Base-by-base conservation (phyloP, 1,140 invertebrate genomes). In the Melanaphis sacchari region DNA sequence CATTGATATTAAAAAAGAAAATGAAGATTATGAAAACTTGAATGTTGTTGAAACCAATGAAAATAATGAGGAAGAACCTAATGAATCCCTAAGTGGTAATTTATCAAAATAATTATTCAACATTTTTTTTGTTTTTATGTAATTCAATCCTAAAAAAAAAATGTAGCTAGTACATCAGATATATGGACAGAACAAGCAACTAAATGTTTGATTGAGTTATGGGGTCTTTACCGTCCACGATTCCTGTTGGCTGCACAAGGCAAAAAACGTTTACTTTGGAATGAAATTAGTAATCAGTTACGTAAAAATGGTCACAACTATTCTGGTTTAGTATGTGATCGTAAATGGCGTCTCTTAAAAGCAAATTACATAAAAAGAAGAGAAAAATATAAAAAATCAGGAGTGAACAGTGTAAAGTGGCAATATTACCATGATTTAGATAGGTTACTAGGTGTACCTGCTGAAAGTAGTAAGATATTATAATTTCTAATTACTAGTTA, bases 291-390 rank as follows among this genome's bases (percentile, higher is more conserved):
- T 40, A 38, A 93, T 40, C 31, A 52, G 22, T 49, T 93, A 85
- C 81, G 81, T 8, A 36, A 85, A 52, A 38, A n/a, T 41, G 91
- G 91, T 38, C 81, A 93, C 24, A 93, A 93, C 22, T 93, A 93
- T 85, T 93, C 91, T 52, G 81, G 91, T 52, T 0, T 54, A 22
- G 81, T 85, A 21, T 93, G 91, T 52, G 91, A 93, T 85, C 81
- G 91, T 85, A 93, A 93, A 93, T 93, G 91, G 91, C 91, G 91
- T 31, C 81, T 93, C 1, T 93, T 93, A 84, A 93, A 93, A 85
- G 91, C 91, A 24, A 93, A 93, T 18, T 93, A 93, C 11, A 0
- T 93, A 2, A 93, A 93, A 85, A 93, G 81, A 93, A 93, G 54
- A 84, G 91, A 93, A 85, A 93, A 93, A 43, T 93, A 93, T 11